Percentiles rank a stretch among this genome's conserved stretches.
phyloP scores from a whole-genome alignment of 2,888 invertebrate genomes.

The Merodon equestris region DNA sequence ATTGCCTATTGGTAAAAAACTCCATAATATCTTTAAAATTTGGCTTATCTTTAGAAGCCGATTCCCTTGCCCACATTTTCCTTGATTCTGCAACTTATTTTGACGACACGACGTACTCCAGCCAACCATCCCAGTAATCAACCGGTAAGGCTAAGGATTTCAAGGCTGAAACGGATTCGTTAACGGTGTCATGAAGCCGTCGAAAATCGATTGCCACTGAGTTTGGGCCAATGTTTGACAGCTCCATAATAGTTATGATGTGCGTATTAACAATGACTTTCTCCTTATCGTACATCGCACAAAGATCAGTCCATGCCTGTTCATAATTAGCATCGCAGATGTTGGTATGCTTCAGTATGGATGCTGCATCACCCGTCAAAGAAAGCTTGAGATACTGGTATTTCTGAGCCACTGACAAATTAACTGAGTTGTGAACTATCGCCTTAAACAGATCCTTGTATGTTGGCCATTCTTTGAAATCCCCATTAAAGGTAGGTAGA shows the following conservation, averaged over 20 bases:
- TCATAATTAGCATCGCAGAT: neutral
- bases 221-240: neutral
- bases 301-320: constrained; percentile 14
- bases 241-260: constrained; percentile 6
- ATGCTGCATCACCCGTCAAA: constrained; percentile 2
- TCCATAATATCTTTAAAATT: neutral
- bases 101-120: neutral
- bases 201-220: neutral
- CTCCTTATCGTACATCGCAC: constrained; percentile 15
- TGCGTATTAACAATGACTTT: constrained; percentile 4
- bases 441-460: constrained; percentile 3
- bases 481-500: constrained; percentile 4
- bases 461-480: constrained; percentile 4
- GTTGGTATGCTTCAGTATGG: neutral
- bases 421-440: neutral
- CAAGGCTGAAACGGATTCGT: neutral
- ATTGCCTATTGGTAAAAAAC: constrained; percentile 6
- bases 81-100: neutral
- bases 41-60: neutral
- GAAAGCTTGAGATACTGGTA: neutral
- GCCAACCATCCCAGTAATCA: constrained; percentile 1
- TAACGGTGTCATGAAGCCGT: neutral
- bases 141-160: neutral
- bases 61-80: constrained; percentile 4
- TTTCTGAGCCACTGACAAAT: neutral